Percentiles rank a stretch among this genome's conserved stretches.
Evolutionary conservation across 2,113 vertebrate genomes (phyloP).

Genomic region (Neodon shergylaensis): DNA sequence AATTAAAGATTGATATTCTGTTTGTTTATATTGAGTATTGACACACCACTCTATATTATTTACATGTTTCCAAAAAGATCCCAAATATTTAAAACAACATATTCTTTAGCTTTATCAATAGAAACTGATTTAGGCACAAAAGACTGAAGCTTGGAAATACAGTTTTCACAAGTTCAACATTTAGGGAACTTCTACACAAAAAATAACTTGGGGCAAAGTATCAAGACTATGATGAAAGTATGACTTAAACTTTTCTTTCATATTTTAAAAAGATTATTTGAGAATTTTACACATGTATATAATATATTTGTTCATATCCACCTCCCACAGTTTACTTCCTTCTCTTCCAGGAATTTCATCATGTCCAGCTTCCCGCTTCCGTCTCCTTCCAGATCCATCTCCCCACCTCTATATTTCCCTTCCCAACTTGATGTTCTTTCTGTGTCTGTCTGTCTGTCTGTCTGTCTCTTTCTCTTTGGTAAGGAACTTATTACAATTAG

Average conservation of each 20-base stretch:
- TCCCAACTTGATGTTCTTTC: not conserved
- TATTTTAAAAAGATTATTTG: not conserved
- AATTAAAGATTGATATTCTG: conserved; percentile 12
- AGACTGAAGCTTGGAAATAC: not conserved
- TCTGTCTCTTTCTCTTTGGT: not conserved
- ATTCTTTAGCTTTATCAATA: conserved; percentile 41
- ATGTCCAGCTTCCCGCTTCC: not conserved
- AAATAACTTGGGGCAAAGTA: conserved; percentile 33
- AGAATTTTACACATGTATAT: not conserved
- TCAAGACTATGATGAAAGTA: not conserved
- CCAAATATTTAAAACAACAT: conserved; percentile 44
- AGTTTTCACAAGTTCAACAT: not conserved
- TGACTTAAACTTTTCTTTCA: not conserved
- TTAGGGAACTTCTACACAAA: conserved; percentile 21
- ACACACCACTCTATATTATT: not conserved
- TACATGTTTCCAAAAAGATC: conserved; percentile 7
- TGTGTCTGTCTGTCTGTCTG: not conserved
- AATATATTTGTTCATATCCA: not conserved
- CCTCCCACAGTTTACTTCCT: not conserved
- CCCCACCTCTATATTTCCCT: not conserved
- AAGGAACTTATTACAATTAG: not conserved
- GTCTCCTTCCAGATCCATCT: not conserved
- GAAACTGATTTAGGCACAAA: conserved; percentile 13
- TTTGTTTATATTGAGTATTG: conserved; percentile 22
- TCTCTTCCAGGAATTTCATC: not conserved